Percentiles rank a stretch among this genome's conserved stretches.
These are phyloP conservation scores for Arrhamphus sclerolepis DNA, from an alignment of 2,797 vertebrate genomes.

Conservation along the genomic window DNA sequence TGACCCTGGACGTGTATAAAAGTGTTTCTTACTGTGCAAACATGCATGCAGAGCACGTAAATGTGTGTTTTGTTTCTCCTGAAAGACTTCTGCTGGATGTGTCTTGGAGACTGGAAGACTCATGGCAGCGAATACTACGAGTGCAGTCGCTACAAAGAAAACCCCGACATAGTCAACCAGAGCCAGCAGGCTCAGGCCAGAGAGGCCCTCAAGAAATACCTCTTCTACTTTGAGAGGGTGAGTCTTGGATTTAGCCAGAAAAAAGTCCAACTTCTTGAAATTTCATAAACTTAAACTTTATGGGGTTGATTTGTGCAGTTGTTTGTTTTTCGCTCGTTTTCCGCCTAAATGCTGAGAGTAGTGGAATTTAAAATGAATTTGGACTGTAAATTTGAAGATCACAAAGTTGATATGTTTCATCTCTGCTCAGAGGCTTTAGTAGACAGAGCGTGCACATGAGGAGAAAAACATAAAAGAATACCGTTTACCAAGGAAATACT, in stretches of 20 bases:
- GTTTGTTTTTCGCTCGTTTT: no score
- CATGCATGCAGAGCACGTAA: background rate
- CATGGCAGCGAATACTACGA: conserved; percentile 99
- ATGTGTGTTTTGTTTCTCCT: background rate
- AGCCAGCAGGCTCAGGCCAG: conserved; percentile 99
- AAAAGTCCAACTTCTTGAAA: background rate
- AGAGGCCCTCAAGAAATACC: conserved; percentile 99
- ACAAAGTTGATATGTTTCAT: background rate
- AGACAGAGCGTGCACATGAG: background rate
- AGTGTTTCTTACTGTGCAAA: background rate
- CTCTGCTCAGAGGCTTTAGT: no score
- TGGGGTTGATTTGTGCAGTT: no score
- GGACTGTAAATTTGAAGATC: background rate
- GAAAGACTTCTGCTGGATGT: conserved; percentile 99
- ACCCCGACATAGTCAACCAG: conserved; percentile 99
- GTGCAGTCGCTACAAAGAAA: conserved; percentile 99
- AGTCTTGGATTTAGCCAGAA: conserved; percentile 35
- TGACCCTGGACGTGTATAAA: no score
- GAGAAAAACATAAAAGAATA: background rate
- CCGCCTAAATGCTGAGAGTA: no score
- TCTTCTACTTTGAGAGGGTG: conserved; percentile 99
- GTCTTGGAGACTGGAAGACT: conserved; percentile 99
- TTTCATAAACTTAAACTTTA: no score
- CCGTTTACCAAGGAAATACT: background rate
- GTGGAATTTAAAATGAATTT: background rate